Base-by-base conservation (phyloP, 2,113 vertebrate genomes). In the Rhineura floridana region DNA sequence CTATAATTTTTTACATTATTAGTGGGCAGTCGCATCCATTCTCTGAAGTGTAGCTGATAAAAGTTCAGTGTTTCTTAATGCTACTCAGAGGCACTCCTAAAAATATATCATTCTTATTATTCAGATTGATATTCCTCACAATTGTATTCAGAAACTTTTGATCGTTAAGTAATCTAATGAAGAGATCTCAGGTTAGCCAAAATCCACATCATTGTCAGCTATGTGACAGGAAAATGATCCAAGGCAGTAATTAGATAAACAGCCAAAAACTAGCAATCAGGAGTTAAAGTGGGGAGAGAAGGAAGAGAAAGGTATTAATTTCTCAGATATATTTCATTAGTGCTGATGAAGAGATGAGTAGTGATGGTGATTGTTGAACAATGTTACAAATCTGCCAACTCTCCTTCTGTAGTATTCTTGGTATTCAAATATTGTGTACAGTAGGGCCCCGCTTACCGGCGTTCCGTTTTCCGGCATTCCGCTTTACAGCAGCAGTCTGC, bases 321-420 rank as follows among this genome's bases (percentile, higher is more conserved):
- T 76, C 72, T 76, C 42, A 77, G 76, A n/a, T 63, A 77, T 77
- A 77, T 85, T 76, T 85, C 72, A 63, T 63, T 52, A 69, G 85
- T 39, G 25, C 25, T 23, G 65, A n/a, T 55, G 33, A 72, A 33
- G 50, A 52, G 85, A 50, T 30, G 77, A 65, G 62, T 28, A 67
- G 42, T 67, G 44, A 78, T 52, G 46, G 28, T 46, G 44, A n/a
- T n/a, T n/a, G n/a, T n/a, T n/a, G n/a, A 69, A 87, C 46, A 78
- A 69, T 17, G 77, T 87, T 55, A 87, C 70, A 65, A 87, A 70
- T 55, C 17, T 30, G 59, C 48, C 28, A 55, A 23, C 30, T 70
- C 48, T 85, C 52, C 52, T 87, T 42, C 36, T 72, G 50, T 59
- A 55, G 48, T 46, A 59, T 46, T 11, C 55, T 46, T 85, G 28